These are phyloP conservation scores for Phytoseiulus persimilis DNA, from an alignment of 2,888 invertebrate species.

Conservation along the genomic window DNA sequence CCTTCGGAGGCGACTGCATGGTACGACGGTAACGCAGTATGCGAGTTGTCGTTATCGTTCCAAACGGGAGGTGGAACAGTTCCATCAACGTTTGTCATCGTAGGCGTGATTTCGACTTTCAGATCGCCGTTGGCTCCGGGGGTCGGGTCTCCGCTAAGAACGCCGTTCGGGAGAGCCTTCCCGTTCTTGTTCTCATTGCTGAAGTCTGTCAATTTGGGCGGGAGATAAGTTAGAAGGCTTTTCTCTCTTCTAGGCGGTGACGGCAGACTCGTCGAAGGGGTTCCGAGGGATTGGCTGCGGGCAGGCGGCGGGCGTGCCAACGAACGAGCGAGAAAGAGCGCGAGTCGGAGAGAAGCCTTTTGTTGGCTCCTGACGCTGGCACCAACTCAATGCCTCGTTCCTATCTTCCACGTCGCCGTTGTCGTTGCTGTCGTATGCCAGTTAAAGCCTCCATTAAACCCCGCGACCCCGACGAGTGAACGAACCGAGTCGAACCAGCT, in stretches of 20 bases:
- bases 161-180: constrained; percentile 25
- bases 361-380: not conserved
- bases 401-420: not conserved
- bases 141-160: constrained; percentile 10
- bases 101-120: constrained; percentile 8
- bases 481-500: not conserved
- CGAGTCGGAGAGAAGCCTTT: not conserved
- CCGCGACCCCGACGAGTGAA: not conserved
- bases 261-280: not conserved
- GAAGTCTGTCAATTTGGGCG: constrained; percentile 36
- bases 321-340: not conserved
- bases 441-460: constrained; percentile 39
- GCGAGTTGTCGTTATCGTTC: constrained; percentile 32
- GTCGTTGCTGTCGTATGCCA: constrained; percentile 24
- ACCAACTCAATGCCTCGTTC: not conserved
- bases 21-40: constrained; percentile 19
- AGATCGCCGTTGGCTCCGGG: constrained; percentile 16
- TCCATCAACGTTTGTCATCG: constrained; percentile 27
- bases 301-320: too few relatives aligned
- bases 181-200: constrained; percentile 38
- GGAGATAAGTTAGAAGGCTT: constrained; percentile 8
- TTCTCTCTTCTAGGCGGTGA: not conserved
- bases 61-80: constrained; percentile 7
- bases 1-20: not conserved
- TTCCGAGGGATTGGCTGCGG: too few relatives aligned